Evolutionary conservation across 2,888 invertebrate species (phyloP).

Genomic region (Epirrita christyi): DNA sequence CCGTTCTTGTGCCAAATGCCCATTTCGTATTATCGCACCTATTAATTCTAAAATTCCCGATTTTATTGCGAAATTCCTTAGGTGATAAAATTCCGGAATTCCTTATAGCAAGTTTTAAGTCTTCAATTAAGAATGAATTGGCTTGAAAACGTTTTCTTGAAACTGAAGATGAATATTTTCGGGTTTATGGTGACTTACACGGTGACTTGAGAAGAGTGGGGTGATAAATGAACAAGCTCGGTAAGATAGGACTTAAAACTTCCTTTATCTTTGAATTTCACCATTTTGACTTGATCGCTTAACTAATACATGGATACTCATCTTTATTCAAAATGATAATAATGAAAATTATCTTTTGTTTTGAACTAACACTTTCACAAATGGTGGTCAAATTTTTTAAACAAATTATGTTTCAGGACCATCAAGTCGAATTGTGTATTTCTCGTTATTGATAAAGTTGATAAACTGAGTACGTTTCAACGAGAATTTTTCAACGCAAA

Average conservation of each 20-base stretch:
- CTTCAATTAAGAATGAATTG: conserved; percentile 44
- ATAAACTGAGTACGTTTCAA: conserved; percentile 2
- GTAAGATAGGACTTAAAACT: neutral
- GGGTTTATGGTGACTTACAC: conserved; percentile 35
- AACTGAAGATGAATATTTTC: conserved; percentile 29
- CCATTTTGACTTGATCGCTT: no score
- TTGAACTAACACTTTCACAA: neutral
- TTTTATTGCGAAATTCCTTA: conserved; percentile 48
- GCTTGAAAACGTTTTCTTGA: conserved; percentile 34
- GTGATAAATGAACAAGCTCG: conserved; percentile 24
- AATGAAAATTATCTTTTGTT: no score
- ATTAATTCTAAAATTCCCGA: conserved; percentile 46
- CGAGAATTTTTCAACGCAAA: conserved; percentile 8
- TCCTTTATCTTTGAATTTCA: neutral
- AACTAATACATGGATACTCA: no score
- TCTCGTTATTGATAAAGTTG: conserved; percentile 14
- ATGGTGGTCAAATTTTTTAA: neutral
- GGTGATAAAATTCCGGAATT: conserved; percentile 48
- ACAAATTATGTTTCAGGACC: conserved; percentile 1
- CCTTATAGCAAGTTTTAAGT: conserved; percentile 45
- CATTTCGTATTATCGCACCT: conserved; percentile 42
- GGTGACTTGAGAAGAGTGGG: conserved; percentile 32
- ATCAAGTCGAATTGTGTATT: neutral
- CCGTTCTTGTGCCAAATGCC: conserved; percentile 39
- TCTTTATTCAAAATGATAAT: no score